A percentile compares a stretch with the other conserved stretches of the same genome.
phyloP scores from a whole-genome alignment of 2,797 vertebrate genomes.

The Dendrocincla fuliginosa region DNA sequence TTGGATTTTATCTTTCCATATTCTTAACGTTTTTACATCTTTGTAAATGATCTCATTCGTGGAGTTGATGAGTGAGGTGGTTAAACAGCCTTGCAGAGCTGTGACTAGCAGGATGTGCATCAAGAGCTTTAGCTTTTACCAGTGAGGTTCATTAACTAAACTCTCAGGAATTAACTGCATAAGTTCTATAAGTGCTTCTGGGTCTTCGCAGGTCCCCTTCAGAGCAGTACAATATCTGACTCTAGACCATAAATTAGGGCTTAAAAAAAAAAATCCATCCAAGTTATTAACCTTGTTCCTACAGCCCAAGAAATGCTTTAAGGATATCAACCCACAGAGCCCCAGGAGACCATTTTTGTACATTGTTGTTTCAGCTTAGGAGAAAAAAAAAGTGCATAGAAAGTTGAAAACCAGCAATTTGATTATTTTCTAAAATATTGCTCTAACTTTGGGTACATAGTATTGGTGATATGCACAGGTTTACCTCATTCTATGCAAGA shows the following conservation, averaged over 20 bases:
- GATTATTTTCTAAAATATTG: conserved; percentile 77
- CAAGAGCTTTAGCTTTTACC: conserved; percentile 83
- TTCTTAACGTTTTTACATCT: conserved; percentile 46
- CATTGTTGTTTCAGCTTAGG: conserved; percentile 69
- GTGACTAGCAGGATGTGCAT: conserved; percentile 71
- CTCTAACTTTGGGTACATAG: conserved; percentile 78
- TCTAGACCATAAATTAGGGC: conserved; percentile 70
- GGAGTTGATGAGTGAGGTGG: conserved; percentile 7
- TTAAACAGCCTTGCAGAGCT: conserved; percentile 62
- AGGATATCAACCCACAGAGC: conserved; percentile 68
- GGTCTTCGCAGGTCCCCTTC: conserved; percentile 77
- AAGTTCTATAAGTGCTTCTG: conserved; percentile 82
- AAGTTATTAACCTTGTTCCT: conserved; percentile 62
- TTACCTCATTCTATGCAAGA: conserved; percentile 86
- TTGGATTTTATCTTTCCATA: conserved; percentile 58
- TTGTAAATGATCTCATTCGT: conserved; percentile 7
- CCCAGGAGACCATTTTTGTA: conserved; percentile 75
- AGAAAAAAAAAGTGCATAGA: conserved; percentile 73
- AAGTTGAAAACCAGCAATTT: conserved; percentile 82
- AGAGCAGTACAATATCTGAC: conserved; percentile 73
- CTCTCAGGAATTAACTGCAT: conserved; percentile 93
- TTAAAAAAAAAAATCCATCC: conserved; percentile 47
- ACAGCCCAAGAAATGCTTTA: conserved; percentile 74
- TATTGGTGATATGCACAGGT: conserved; percentile 81
- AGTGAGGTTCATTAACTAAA: conserved; percentile 90